Conservation (phyloP, 2,113 vertebrate genomes). For the Marmota monax region DNA sequence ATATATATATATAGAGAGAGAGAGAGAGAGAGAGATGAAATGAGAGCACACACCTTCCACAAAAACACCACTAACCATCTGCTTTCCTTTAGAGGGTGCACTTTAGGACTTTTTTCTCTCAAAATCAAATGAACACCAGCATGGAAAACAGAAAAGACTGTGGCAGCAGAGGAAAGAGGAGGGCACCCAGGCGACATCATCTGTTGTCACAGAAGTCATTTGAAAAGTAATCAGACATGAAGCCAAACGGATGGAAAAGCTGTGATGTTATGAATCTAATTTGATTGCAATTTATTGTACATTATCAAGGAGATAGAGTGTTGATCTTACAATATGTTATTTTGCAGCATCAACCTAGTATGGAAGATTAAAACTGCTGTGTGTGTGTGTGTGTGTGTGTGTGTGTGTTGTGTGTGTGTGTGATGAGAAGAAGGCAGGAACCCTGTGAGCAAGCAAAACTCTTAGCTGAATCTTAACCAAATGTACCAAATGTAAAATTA, state of each 20-base stretch:
- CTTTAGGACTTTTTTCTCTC: background rate
- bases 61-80: background rate
- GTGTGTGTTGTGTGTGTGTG: background rate
- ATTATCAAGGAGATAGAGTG: background rate
- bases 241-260: slow-evolving; percentile 13
- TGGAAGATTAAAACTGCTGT: slow-evolving; percentile 12
- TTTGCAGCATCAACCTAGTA: background rate
- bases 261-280: slow-evolving; percentile 34
- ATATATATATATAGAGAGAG: background rate
- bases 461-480: background rate
- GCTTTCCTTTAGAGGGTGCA: background rate
- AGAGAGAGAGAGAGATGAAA: background rate
- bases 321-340: background rate
- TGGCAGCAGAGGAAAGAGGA: background rate
- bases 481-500: slow-evolving; percentile 27
- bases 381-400: background rate
- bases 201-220: slow-evolving; percentile 43
- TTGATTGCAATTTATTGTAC: slow-evolving; percentile 44
- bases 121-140: slow-evolving; percentile 20
- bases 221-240: slow-evolving; percentile 51
- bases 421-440: background rate
- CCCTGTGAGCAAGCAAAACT: background rate
- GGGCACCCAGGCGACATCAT: background rate
- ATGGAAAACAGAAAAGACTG: slow-evolving; percentile 7
- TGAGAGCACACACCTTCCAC: background rate